These are phyloP conservation scores for Vultur gryphus DNA, from an alignment of 2,797 vertebrate species.

Conservation along the genomic window DNA sequence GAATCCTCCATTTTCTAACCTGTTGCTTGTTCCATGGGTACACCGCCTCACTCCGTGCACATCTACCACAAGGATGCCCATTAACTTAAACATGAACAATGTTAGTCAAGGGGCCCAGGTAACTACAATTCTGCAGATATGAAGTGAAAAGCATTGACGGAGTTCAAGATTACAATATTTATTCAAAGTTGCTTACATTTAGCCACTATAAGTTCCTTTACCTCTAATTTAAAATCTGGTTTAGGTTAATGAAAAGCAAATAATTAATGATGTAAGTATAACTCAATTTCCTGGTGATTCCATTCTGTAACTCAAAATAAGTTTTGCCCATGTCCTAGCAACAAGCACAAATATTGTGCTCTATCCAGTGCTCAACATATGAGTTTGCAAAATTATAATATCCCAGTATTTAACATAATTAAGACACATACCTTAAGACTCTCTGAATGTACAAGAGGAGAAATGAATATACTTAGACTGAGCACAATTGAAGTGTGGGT, in stretches of 20 bases:
- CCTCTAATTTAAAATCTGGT: background rate
- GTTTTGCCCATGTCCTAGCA: conserved; percentile 56
- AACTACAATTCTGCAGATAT: background rate
- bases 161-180: background rate
- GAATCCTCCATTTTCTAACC: background rate
- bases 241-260: background rate
- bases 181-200: background rate
- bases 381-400: conserved; percentile 47
- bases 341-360: conserved; percentile 54
- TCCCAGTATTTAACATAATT: conserved; percentile 42
- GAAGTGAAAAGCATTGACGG: background rate
- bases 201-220: background rate
- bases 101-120: background rate
- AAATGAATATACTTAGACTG: background rate
- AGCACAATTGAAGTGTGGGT: background rate
- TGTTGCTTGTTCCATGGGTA: background rate
- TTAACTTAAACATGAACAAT: background rate
- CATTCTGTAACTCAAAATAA: conserved; percentile 14
- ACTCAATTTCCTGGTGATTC: conserved; percentile 7
- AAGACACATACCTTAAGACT: conserved; percentile 34
- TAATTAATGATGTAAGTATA: background rate
- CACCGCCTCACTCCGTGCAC: background rate
- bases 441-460: conserved; percentile 5
- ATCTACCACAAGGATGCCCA: background rate
- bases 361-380: background rate